Evolutionary conservation across 2,113 vertebrate genomes (phyloP), one percentile per base, ranked within the genome.

Genomic region (Tauraco erythrolophus): DNA sequence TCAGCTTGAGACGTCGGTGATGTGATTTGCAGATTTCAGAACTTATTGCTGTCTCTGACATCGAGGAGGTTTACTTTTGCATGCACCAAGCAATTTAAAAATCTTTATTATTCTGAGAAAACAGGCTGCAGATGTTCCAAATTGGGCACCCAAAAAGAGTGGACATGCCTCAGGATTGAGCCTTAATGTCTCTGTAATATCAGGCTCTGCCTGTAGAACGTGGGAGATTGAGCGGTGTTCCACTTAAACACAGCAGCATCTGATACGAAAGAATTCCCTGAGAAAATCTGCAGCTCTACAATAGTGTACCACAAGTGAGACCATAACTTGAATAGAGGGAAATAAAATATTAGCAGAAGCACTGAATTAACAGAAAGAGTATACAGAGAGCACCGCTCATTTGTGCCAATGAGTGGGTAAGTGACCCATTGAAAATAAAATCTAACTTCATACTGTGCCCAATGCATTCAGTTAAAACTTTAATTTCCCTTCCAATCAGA

Each of bases 151-250:
- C 6, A 11, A 21, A 88, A 85, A 27, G 5, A 6, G 4, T 53
- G 28, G 21, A 41, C 18, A 14, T 23, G 19, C 13, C n/a, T 92
- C 33, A 60, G 30, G 7, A 54, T 79, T 78, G 19, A 41, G 4
- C 19, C 14, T 45, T 60, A 85, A 65, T 9, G 5, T 19, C 6
- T 48, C n/a, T 69, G 15, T 43, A 18, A 68, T 17, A 28, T 4
- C 0, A 5, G 19, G 4, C 5, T 92, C 21, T 7, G 41, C 15
- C 21, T 41, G 2, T 14, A 62, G 65, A 77, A 35, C 0, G 0
- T 0, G 1, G 46, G 43, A 85, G 19, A 4, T 0, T 2, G 18
- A 43, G 15, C 23, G 19, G 3, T 76, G 43, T 30, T 80, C 35
- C 41, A n/a, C 24, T 56, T 68, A 72, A 76, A 41, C 22, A 56